A percentile compares a stretch with the other conserved stretches of the same genome.
phyloP scores from a whole-genome alignment of 2,113 vertebrate species.

The Vulpes ferrilata region DNA sequence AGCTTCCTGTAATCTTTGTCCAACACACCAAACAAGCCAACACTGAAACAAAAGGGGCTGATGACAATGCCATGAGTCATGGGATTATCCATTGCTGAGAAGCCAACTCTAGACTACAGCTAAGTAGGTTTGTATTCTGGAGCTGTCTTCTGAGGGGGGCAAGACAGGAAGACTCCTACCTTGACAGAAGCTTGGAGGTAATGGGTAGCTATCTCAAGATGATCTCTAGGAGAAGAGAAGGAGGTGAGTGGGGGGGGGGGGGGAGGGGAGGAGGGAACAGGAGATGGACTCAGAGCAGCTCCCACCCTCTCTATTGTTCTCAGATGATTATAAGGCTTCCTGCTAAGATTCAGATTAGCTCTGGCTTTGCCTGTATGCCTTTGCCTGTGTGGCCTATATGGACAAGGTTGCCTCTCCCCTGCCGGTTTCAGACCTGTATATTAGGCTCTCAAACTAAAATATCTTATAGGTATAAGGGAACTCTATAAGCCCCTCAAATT shows the following conservation, averaged over 20 bases:
- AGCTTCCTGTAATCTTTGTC: background rate
- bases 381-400: background rate
- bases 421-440: background rate
- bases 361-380: background rate
- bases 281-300: background rate
- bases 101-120: background rate
- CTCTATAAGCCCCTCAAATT: background rate
- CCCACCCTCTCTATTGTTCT: too few relatives aligned
- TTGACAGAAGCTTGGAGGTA: background rate
- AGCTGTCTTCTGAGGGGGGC: background rate
- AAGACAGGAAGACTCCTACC: background rate
- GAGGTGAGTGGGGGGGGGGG: background rate
- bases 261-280: background rate
- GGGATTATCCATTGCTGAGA: background rate
- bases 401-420: background rate
- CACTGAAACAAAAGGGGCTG: background rate
- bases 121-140: background rate
- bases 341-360: background rate
- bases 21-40: background rate
- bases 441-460: background rate
- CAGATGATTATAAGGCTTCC: background rate
- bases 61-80: background rate
- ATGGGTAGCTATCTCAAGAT: background rate
- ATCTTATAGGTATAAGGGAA: background rate
- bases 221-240: background rate